Conservation (phyloP, 2,113 vertebrate genomes). For the Mastomys coucha region DNA sequence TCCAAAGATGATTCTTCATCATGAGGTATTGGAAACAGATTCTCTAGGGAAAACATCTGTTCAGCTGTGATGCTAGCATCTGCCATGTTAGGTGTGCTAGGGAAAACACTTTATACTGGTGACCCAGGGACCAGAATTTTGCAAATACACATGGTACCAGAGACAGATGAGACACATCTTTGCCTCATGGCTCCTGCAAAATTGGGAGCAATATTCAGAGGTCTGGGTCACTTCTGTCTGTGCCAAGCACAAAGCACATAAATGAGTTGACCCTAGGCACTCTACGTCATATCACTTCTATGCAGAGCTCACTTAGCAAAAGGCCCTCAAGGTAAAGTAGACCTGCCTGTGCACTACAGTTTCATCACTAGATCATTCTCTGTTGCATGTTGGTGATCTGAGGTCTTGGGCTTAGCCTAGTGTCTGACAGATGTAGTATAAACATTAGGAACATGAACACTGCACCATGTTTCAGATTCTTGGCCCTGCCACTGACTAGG, state of each 20-base stretch:
- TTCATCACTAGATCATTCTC: not conserved
- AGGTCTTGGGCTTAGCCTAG: not conserved
- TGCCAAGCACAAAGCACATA: not conserved
- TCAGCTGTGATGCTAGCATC: conserved; percentile 58
- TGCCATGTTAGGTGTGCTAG: conserved; percentile 68
- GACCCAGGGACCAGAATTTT: conserved; percentile 41
- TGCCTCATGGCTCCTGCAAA: not conserved
- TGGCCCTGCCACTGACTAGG: not conserved
- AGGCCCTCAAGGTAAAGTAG: not conserved
- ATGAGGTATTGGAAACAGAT: conserved; percentile 71
- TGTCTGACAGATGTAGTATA: not conserved
- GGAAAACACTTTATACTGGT: conserved; percentile 60
- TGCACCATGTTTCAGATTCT: not conserved
- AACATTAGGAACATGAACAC: not conserved
- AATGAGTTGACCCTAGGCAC: not conserved
- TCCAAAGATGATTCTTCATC: conserved; percentile 72
- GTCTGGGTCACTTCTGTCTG: not conserved
- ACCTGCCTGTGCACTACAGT: not conserved
- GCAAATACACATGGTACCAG: conserved; percentile 27
- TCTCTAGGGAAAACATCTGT: conserved; percentile 76
- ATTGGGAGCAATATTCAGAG: not conserved
- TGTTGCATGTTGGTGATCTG: not conserved
- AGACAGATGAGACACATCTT: not conserved
- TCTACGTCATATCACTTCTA: not conserved
- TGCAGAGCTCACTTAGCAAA: not conserved